phyloP scores from a whole-genome alignment of 2,888 invertebrate genomes.

The Cacoxenus indagator region DNA sequence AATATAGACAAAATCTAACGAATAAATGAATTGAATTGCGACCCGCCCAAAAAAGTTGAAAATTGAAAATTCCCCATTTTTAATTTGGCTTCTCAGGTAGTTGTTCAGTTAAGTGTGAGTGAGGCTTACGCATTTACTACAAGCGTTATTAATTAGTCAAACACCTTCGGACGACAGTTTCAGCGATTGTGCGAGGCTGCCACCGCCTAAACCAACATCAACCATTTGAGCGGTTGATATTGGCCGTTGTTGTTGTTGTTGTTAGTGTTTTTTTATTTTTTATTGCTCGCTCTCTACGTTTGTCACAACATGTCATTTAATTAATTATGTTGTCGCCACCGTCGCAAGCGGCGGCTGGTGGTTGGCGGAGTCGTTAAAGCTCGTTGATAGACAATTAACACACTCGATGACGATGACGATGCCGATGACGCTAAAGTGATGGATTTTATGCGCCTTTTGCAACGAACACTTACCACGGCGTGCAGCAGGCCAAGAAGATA shows the following conservation, averaged over 20 bases:
- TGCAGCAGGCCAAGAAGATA: conserved; percentile 67
- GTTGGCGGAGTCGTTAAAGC: conserved; percentile 42
- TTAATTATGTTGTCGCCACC: conserved; percentile 48
- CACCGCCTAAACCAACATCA: not conserved
- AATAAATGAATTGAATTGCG: not conserved
- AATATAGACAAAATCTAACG: too few relatives aligned
- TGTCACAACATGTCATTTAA: conserved; percentile 47
- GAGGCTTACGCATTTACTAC: not conserved
- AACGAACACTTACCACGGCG: conserved; percentile 63
- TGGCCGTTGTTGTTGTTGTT: too few relatives aligned
- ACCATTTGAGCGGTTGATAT: too few relatives aligned
- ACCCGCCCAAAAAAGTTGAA: not conserved
- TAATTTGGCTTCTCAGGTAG: too few relatives aligned
- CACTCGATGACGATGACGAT: conserved; percentile 30
- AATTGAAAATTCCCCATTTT: not conserved
- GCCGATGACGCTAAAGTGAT: conserved; percentile 24
- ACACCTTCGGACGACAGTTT: conserved; percentile 53
- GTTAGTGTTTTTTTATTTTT: too few relatives aligned
- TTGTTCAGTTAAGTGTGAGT: not conserved
- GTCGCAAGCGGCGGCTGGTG: conserved; percentile 21
- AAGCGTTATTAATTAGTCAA: conserved; percentile 55
- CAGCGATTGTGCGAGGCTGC: not conserved
- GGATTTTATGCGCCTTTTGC: conserved; percentile 30
- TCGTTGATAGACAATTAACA: conserved; percentile 59
- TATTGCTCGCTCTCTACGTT: too few relatives aligned